Evolutionary conservation across 1,140 invertebrate species (phyloP).

Genomic region (Drosophila ohnishii): DNA sequence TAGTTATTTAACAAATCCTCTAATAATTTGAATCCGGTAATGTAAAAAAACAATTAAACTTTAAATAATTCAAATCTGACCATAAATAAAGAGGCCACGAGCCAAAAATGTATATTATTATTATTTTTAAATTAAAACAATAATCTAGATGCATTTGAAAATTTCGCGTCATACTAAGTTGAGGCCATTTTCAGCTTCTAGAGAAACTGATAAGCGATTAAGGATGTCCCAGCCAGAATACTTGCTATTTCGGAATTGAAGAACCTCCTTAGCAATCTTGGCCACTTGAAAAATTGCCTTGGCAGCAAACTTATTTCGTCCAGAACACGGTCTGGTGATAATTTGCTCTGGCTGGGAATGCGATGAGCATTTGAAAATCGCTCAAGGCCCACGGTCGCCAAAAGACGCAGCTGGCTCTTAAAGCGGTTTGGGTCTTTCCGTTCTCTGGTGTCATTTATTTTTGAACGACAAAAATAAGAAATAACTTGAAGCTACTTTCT

Average conservation of each 20-base stretch:
- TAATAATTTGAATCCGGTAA: neutral
- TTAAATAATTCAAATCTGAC: neutral
- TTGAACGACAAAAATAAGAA: neutral
- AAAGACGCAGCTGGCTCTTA: slow-evolving; percentile 38
- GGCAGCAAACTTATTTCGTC: slow-evolving; percentile 47
- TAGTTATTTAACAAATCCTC: neutral
- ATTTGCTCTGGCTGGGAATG: slow-evolving; percentile 47
- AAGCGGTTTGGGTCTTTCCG: slow-evolving; percentile 21
- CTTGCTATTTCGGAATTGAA: slow-evolving; percentile 22
- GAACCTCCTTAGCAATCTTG: slow-evolving; percentile 19
- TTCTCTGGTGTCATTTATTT: neutral
- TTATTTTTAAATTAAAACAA: too few relatives aligned
- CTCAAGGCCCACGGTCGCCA: slow-evolving; percentile 38
- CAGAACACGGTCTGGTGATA: slow-evolving; percentile 35
- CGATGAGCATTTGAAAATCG: slow-evolving; percentile 63
- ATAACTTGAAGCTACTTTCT: neutral
- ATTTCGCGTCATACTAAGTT: neutral
- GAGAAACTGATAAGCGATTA: slow-evolving; percentile 18
- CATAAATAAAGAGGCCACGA: neutral
- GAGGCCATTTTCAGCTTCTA: neutral
- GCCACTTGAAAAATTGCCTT: slow-evolving; percentile 34
- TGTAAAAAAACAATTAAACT: too few relatives aligned
- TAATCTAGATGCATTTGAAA: neutral
- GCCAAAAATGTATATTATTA: too few relatives aligned
- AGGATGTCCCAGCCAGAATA: neutral